Evolutionary conservation across 2,888 invertebrate species (phyloP), one percentile per base, ranked within the genome.

Genomic region (Tanytarsus gracilentus): DNA sequence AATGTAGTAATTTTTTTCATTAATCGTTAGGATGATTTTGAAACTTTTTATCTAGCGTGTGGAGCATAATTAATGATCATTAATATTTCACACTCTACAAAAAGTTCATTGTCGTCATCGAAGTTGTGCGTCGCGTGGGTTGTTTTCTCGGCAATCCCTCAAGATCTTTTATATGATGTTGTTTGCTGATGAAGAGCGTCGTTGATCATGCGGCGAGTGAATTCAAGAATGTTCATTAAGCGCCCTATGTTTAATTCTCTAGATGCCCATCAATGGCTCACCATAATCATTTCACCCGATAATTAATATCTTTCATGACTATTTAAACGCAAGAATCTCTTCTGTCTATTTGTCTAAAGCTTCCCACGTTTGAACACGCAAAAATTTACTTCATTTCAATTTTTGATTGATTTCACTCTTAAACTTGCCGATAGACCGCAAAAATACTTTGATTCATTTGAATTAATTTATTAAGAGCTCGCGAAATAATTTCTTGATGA

Each of bases 51-150:
- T 14, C 33, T 14, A 5, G n/a, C 36, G 14, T 36, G 6, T 16
- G 16, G 25, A 49, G 14, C 49, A 49, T 49, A 49, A 49, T 25
- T 29, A 51, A 51, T 30, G 51, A 51, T 51, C 29, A 21, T 16
- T 18, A 9, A 51, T 51, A 29, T 51, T 30, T 51, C 51, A 50
- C 50, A 51, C 29, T 30, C 25, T 18, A 21, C 18, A 39, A n/a
- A 16, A 39, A 39, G 39, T 48, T 48, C 6, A n/a, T 18, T 48
- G 8, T 48, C 25, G 21, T 18, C 14, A 51, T 51, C 36, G 14
- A 21, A 14, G 21, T 11, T 23, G 18, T 9, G 18, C 23, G 29
- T 30, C 30, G 51, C 29, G 51, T 51, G 51, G 51, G 51, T 30
- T 18, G 29, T 29, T 7, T 7, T 5, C 9, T 29, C 9, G 29